Base-by-base conservation (phyloP, 2,888 invertebrate species). In the Athalia rosae region DNA sequence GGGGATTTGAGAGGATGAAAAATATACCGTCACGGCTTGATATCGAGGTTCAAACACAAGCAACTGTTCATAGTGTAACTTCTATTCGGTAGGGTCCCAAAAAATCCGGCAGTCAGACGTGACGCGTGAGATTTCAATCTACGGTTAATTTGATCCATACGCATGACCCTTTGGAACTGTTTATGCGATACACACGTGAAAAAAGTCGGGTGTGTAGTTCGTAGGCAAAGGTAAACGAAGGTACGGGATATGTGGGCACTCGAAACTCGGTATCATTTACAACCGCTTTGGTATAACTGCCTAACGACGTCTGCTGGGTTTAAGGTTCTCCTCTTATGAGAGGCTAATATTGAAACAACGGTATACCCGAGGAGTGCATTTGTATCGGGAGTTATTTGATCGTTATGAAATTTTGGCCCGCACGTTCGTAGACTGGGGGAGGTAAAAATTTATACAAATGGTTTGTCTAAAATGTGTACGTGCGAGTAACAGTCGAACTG, bases 301-400 rank as follows among this genome's bases (percentile, higher is more conserved):
- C 58, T 58, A 76, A 76, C 76, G 66, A 66, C 66, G 58, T 66
- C 64, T 28, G 59, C 58, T 43, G 45, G 43, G 56, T 73, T n/a
- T 13, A 43, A 8, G 45, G 56, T 28, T 50, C 11, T 66, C 76
- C 58, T 58, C 56, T 58, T 66, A 47, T 66, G 47, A 15, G 43
- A 66, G 56, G 66, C 76, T 58, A 66, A 76, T 58, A 76, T 66
- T n/a, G 66, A 64, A 76, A 76, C 66, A 76, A 76, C 63, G 76
- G 76, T 76, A 63, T 58, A 63, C 56, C 71, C 9, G 15, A 11
- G 71, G 58, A 58, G 43, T 48, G 76, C 45, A 56, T 76, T 58
- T 45, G 58, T 76, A 76, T 53, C 56, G 43, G n/a, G 4, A 28
- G 53, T 50, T 67, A 41, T 76, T 76, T 66, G 50, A 67, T 67